Base-by-base conservation (phyloP, 2,888 invertebrate genomes). In the Notodonta dromedarius region DNA sequence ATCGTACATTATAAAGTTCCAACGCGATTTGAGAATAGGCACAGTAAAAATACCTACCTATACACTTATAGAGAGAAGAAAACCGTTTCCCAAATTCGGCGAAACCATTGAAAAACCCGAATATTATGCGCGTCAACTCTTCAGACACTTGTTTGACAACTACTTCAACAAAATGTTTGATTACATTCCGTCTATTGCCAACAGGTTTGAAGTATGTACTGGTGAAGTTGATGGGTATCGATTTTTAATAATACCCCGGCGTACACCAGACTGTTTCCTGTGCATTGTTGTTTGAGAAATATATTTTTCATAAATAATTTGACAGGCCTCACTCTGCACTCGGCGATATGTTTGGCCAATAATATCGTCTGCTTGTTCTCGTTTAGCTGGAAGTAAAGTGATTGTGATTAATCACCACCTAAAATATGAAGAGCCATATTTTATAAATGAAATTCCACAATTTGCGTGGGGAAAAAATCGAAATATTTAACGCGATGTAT, bases 231-330 rank as follows among this genome's bases (percentile, higher is more conserved):
- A n/a, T 46, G 9, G 12, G 50, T 50, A 50, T 16, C 50, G 16
- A 16, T 50, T 50, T 50, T 4, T 16, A 16, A 50, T 50, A 9
- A 14, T 5, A 48, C 48, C 44, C 44, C 44, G 4, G 13, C 44
- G 44, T 13, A 13, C n/a, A 13, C n/a, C 48, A 42, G 24, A 56
- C 32, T 58, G 52, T 63, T 63, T 60, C 60, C n/a, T 16, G 50
- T 16, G 50, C 16, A 50, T 60, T 59, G 58, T 57, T 63, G 58
- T 57, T 63, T 62, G 59, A 70, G 56, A 57, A 70, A 70, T 60
- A 70, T 60, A 60, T 66, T 69, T 67, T 74, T 64, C 61, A 59
- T 56, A 60, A 70, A 71, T 75, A 71, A 75, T 68, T 71, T 67
- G 75, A 71, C 68, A 59, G n/a, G 69, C 61, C 62, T 72, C 72